These are phyloP conservation scores for Dasyornis broadbenti DNA, from an alignment of 2,113 vertebrate species.

Conservation along the genomic window DNA sequence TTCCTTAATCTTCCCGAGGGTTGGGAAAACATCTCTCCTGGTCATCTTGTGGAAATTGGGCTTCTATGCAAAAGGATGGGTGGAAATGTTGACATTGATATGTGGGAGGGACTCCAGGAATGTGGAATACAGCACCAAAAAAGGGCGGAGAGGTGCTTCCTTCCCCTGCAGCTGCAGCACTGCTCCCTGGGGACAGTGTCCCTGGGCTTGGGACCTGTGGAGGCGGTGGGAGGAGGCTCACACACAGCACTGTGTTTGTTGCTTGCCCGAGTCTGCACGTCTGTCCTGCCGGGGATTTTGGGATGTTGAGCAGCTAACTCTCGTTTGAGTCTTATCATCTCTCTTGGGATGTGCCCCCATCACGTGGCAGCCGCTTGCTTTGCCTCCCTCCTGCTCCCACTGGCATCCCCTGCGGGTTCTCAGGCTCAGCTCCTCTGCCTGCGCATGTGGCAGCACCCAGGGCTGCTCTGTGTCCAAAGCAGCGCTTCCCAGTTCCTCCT, in stretches of 20 bases:
- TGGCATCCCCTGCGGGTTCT: fast-evolving
- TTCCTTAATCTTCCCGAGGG: not conserved
- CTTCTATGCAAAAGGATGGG: not conserved
- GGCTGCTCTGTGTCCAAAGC: fast-evolving
- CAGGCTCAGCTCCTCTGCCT: not conserved
- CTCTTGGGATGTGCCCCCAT: fast-evolving
- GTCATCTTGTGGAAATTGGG: not conserved
- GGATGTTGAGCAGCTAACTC: not conserved
- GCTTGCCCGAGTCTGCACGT: not conserved
- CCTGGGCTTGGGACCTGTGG: not conserved
- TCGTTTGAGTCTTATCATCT: not conserved
- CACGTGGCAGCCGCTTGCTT: not conserved
- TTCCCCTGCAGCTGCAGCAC: not conserved
- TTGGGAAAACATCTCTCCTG: fast-evolving
- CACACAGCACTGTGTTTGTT: not conserved
- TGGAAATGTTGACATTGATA: not conserved
- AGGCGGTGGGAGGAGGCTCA: not conserved
- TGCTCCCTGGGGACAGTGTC: not conserved
- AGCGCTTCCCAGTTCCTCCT: not conserved
- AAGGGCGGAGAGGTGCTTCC: not conserved
- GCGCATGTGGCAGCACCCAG: fast-evolving
- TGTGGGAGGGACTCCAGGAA: not conserved
- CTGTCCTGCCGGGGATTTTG: not conserved
- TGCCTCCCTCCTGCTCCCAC: not conserved
- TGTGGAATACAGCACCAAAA: not conserved